Evolutionary conservation across 2,797 vertebrate genomes (phyloP).

Genomic region (Gouania willdenowi): DNA sequence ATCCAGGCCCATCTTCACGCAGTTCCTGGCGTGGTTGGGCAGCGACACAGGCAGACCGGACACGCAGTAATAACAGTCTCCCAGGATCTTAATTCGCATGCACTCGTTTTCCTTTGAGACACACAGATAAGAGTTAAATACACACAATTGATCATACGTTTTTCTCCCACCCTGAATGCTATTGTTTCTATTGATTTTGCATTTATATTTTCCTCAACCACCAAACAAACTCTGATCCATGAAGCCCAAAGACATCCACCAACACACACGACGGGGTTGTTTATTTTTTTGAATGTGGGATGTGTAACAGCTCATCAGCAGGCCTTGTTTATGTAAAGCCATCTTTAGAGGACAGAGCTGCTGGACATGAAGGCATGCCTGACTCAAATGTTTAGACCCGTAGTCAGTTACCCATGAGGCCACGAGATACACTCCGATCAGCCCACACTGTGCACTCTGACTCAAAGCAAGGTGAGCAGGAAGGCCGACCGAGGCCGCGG

Average conservation of each 20-base stretch:
- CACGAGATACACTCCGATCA: conserved; percentile 13
- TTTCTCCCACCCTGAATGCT: too few species aligned
- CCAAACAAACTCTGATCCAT: conserved; percentile 26
- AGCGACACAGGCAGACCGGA: conserved; percentile 93
- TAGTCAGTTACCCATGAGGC: conserved; percentile 27
- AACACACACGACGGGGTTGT: too few species aligned
- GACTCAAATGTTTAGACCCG: conserved; percentile 45
- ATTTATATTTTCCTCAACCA: conserved; percentile 20
- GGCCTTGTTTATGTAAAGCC: conserved; percentile 50
- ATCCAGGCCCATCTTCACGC: conserved; percentile 98
- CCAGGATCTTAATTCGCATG: conserved; percentile 98
- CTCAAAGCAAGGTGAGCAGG: conserved; percentile 1
- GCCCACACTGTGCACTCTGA: conserved; percentile 34
- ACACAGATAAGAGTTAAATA: not conserved
- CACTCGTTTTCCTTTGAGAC: conserved; percentile 92
- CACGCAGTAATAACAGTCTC: conserved; percentile 98
- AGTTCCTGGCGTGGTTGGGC: conserved; percentile 95
- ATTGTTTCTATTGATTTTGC: not conserved
- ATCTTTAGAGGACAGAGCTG: conserved; percentile 35
- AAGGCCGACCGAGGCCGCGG: conserved; percentile 26
- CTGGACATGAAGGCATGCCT: conserved; percentile 45
- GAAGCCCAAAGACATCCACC: conserved; percentile 33
- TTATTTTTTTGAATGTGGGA: conserved; percentile 47
- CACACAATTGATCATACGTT: too few species aligned
- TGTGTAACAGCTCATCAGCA: conserved; percentile 42